These are phyloP conservation scores for Cyrtodaria siliqua DNA, from an alignment of 2,888 invertebrate genomes.

Conservation along the genomic window DNA sequence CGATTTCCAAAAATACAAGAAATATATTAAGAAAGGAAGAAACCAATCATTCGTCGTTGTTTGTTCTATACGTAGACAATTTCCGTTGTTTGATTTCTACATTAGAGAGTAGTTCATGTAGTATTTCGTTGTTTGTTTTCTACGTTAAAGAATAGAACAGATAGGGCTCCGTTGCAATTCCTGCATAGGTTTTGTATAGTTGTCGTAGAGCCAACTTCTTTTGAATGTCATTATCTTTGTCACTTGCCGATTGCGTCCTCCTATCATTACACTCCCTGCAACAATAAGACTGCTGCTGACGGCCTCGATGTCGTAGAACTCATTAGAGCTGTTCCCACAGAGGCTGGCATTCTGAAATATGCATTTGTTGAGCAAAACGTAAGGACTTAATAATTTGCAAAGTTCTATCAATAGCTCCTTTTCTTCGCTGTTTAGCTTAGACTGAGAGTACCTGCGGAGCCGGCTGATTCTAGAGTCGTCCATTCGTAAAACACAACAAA, in stretches of 20 bases:
- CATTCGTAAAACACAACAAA: constrained; percentile 47
- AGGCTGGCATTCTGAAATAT: constrained; percentile 52
- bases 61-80: too few species aligned
- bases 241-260: constrained; percentile 46
- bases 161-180: too few species aligned
- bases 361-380: constrained; percentile 43
- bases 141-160: too few species aligned
- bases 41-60: too few species aligned
- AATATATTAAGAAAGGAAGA: too few species aligned
- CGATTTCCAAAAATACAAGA: too few species aligned
- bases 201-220: constrained; percentile 41
- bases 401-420: constrained; percentile 37
- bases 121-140: too few species aligned
- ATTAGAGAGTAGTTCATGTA: too few species aligned
- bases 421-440: constrained; percentile 26
- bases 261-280: constrained; percentile 51
- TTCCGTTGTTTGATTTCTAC: too few species aligned
- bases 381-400: constrained; percentile 45
- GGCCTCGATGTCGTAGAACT: constrained; percentile 49
- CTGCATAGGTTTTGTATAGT: constrained; percentile 40
- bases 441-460: constrained; percentile 33
- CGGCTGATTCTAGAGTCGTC: constrained; percentile 42
- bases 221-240: constrained; percentile 59
- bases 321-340: constrained; percentile 39
- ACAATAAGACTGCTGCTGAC: constrained; percentile 43